Conservation (phyloP, 2,888 invertebrate species). For the Adineta ricciae region DNA sequence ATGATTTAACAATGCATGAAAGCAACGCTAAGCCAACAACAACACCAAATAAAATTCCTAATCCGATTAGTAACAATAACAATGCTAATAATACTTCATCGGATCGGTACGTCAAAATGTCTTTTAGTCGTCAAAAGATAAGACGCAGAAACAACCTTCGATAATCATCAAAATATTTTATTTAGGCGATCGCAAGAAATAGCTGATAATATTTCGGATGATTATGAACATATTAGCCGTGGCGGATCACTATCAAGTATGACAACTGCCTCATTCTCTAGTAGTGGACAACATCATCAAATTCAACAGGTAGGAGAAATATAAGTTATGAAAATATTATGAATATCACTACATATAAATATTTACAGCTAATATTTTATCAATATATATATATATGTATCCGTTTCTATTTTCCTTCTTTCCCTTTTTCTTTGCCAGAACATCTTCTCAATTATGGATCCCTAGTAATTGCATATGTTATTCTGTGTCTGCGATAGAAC, state of each 20-base stretch:
- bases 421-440: not conserved
- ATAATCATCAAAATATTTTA: not conserved
- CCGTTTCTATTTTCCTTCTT: not conserved
- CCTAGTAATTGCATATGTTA: not conserved
- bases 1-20: constrained; percentile 33
- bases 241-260: constrained; percentile 11
- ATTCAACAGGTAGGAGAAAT: not conserved
- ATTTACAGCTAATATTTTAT: not conserved
- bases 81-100: not conserved
- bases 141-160: no score
- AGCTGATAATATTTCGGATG: not conserved
- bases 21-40: not conserved
- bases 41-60: not conserved
- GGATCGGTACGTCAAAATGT: not conserved
- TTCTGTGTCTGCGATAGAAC: not conserved
- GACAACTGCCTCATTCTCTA: constrained; percentile 9
- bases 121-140: no score
- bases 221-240: not conserved
- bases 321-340: not conserved
- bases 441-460: constrained; percentile 3
- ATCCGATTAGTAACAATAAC: not conserved
- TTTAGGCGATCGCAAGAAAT: not conserved
- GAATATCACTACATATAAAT: not conserved
- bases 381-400: not conserved
- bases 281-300: not conserved